Conservation (phyloP, 2,113 vertebrate species). For the Ifrita kowaldi region DNA sequence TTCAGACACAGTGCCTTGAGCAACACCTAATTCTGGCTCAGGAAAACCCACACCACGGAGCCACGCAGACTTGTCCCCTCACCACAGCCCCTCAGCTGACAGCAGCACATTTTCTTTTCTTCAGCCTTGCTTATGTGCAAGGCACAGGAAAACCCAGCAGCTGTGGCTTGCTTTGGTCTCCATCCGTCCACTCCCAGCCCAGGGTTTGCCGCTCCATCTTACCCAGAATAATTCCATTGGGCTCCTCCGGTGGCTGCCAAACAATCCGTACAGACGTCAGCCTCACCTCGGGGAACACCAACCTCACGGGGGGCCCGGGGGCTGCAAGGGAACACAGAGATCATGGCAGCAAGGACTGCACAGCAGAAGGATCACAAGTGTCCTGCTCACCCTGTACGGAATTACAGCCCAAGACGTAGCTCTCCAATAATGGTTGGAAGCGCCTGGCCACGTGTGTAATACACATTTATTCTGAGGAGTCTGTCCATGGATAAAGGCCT, state of each 20-base stretch:
- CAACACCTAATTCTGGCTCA: not conserved
- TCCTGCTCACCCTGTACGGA: not conserved
- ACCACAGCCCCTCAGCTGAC: not conserved
- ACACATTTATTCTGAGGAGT: not conserved
- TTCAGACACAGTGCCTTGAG: not conserved
- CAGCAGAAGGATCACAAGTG: not conserved
- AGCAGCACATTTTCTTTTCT: not conserved
- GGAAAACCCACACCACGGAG: not conserved
- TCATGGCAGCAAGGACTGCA: not conserved
- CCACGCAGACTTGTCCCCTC: not conserved
- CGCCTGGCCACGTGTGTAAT: accelerated
- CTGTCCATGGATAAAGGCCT: not conserved
- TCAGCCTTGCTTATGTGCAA: not conserved
- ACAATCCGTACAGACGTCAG: slow-evolving; percentile 85
- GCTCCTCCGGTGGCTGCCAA: slow-evolving; percentile 89
- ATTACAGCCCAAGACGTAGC: not conserved
- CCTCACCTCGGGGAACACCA: slow-evolving; percentile 93
- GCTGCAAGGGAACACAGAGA: slow-evolving; percentile 64
- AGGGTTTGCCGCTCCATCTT: slow-evolving; percentile 16
- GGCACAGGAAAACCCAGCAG: not conserved
- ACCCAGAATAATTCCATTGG: slow-evolving; percentile 92
- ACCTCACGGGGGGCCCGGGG: slow-evolving; percentile 84
- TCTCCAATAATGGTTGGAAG: not conserved
- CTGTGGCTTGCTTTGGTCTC: not conserved
- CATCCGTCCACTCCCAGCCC: not conserved